Percentiles rank a stretch among this genome's conserved stretches.
Conservation (phyloP, 2,113 vertebrate species). For the Apodemus sylvaticus region DNA sequence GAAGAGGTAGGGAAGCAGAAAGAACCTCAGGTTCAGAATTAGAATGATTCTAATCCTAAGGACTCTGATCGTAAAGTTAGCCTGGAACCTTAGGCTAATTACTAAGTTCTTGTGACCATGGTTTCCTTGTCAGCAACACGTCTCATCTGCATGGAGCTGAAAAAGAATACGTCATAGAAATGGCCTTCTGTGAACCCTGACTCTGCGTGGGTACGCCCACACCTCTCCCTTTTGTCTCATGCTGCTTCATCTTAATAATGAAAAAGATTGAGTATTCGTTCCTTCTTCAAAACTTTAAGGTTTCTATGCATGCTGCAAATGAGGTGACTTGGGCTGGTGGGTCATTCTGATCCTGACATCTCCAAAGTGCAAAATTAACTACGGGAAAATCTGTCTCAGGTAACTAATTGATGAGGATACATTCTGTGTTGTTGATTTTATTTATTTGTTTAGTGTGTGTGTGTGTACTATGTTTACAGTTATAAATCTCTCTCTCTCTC, state of each 20-base stretch:
- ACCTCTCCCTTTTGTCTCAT: neutral
- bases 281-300: neutral
- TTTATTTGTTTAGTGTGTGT: neutral
- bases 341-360: neutral
- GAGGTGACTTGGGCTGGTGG: neutral
- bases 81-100: neutral
- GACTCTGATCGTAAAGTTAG: neutral
- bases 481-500: too few relatives aligned
- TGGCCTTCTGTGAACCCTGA: neutral
- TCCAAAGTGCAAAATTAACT: neutral
- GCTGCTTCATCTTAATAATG: neutral
- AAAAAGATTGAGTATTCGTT: neutral
- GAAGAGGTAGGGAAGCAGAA: neutral
- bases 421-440: neutral
- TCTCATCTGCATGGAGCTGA: neutral
- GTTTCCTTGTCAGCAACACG: neutral
- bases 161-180: neutral
- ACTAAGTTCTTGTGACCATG: neutral
- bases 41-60: neutral
- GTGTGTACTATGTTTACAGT: too few relatives aligned
- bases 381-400: neutral
- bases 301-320: neutral
- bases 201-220: neutral
- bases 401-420: neutral
- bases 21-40: neutral